Conservation (phyloP, 2,113 vertebrate genomes). For the Etheostoma spectabile region DNA sequence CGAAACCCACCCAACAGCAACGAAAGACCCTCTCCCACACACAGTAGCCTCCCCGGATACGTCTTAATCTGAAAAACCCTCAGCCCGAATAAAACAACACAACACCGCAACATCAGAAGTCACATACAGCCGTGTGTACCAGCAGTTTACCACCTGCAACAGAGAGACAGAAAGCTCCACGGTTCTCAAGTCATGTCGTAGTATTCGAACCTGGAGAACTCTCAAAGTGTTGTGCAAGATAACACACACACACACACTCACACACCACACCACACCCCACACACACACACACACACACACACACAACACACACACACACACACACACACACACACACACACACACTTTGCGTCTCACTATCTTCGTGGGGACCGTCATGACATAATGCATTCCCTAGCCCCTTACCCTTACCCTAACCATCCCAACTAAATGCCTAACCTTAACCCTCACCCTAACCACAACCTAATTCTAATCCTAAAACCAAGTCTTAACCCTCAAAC, state of each 20-base stretch:
- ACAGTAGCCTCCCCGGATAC: constrained; percentile 62
- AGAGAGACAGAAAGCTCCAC: constrained; percentile 52
- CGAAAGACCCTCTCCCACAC: constrained; percentile 44
- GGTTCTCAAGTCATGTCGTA: constrained; percentile 29
- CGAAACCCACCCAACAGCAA: constrained; percentile 32
- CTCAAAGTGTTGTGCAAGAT: constrained; percentile 17
- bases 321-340: background rate
- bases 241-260: constrained; percentile 38
- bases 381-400: no score
- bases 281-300: constrained; percentile 39
- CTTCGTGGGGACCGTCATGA: no score
- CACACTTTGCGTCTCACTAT: no score
- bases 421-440: no score
- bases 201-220: constrained; percentile 4
- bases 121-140: constrained; percentile 59
- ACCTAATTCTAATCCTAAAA: no score
- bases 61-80: background rate
- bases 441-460: no score
- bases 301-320: background rate
- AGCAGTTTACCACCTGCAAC: constrained; percentile 56
- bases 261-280: no score
- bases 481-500: no score
- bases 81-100: constrained; percentile 39
- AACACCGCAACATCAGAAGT: constrained; percentile 58
- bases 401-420: no score